Conservation (phyloP, 2,797 vertebrate species). For the Leptatherina wallacei region DNA sequence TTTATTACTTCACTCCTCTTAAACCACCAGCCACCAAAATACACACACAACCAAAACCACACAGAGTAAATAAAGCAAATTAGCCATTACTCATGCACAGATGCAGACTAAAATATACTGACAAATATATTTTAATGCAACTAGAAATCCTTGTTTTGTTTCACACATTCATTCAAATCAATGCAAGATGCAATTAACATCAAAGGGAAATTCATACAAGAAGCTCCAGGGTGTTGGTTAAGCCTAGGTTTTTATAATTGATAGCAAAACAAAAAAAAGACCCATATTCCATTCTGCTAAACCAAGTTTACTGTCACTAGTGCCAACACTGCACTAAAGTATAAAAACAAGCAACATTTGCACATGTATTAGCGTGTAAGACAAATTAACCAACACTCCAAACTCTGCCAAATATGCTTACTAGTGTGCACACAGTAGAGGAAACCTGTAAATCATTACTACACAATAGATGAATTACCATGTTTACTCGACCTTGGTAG, state of each 20-base stretch:
- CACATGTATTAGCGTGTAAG: background rate
- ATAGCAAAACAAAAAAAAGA: conserved; percentile 23
- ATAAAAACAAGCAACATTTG: conserved; percentile 20
- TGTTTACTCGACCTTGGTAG: conserved; percentile 31
- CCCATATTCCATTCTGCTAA: conserved; percentile 23
- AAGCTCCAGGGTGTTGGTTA: conserved; percentile 49
- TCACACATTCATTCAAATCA: conserved; percentile 43
- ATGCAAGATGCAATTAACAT: conserved; percentile 57
- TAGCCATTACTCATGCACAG: conserved; percentile 27
- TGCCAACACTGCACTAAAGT: conserved; percentile 30
- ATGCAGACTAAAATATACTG: conserved; percentile 30
- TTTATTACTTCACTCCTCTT: conserved; percentile 16
- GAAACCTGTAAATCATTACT: conserved; percentile 18
- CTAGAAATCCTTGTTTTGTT: conserved; percentile 40
- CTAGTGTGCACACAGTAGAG: conserved; percentile 1
- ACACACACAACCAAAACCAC: conserved; percentile 1
- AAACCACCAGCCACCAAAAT: conserved; percentile 22
- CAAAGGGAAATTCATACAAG: conserved; percentile 55
- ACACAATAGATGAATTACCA: conserved; percentile 31
- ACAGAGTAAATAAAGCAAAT: conserved; percentile 15
- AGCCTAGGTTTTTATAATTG: conserved; percentile 49
- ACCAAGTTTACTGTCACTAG: background rate
- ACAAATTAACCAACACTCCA: background rate
- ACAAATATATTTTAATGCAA: conserved; percentile 4
- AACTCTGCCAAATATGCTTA: background rate